Evolutionary conservation across 2,113 vertebrate species (phyloP), one percentile per base, ranked within the genome.

Genomic region (Paratilapia polleni): DNA sequence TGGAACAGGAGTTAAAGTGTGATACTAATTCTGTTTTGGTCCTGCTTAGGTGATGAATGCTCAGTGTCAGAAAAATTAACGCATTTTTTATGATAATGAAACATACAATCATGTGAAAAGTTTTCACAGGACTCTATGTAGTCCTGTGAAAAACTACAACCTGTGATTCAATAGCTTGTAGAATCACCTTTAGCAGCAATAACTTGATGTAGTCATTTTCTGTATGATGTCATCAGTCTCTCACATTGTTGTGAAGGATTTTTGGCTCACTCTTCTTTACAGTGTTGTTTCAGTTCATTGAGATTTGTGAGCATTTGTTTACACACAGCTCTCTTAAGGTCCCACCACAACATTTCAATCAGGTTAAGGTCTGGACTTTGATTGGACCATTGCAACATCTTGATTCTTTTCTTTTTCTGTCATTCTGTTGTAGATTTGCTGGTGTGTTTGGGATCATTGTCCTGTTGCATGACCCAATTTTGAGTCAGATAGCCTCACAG

Each of bases 1-100:
- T 43, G 34, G 26, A 74, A 41, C 73, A 78, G 84, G 87, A 91
- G 88, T 87, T 57, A 83, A 31, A 85, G 73, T 74, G 86, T 86
- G 81, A 91, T 60, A 58, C 56, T 77, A 47, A 82, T 87, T 91
- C 66, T 70, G 75, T 81, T 80, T 86, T 22, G 54, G 61, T 68
- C 14, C 28, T 59, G 81, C 78, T 82, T 17, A 1, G 31, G 49
- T 70, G n/a, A 73, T 26, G 47, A 77, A 24, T 88, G 54, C 64
- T 82, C 60, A 47, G 11, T 17, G 12, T 76, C 34, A 70, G 41
- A 61, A n/a, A 34, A 54, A 22, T 75, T 10, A 4, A 17, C 14
- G 47, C n/a, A 60, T 9, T 43, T 80, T 77, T 61, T 54, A 8
- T 43, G 12, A 60, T 54, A 13, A 47, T 2, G 14, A 47, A 47